Evolutionary conservation across 2,113 vertebrate genomes (phyloP), one percentile per base, ranked within the genome.

Genomic region (Calonectris borealis): DNA sequence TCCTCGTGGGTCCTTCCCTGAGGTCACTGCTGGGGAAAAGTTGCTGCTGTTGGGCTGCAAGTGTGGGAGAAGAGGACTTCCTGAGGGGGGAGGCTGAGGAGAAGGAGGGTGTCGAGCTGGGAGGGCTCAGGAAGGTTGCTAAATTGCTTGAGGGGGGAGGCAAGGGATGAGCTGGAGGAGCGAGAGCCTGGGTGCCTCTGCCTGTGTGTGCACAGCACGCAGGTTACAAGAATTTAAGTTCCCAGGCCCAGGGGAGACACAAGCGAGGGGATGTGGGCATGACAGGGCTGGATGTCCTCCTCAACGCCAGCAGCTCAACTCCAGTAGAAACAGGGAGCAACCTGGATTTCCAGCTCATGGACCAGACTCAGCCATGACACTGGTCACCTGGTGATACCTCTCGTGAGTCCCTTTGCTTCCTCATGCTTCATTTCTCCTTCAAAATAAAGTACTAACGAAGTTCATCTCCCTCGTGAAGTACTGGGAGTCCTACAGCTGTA

Each of bases 131-230:
- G 55, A 54, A 81, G 38, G 51, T 11, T 90, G 48, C 77, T 34
- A 14, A 19, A 32, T 34, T 68, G 26, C 20, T n/a, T 83, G 29
- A 79, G 13, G 0, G 3, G 3, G 32, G 7, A 54, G n/a, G 49
- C 22, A 73, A 86, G 78, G 31, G 44, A 49, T 36, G 54, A 89
- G 24, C 8, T 77, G 86, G 15, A 79, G 42, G 17, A 93, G 13
- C 0, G 0, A 76, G 48, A 58, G 38, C 21, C 29, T 24, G n/a
- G 5, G 7, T 55, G 18, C 61, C 51, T n/a, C 85, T 57, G 44
- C 16, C 34, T 69, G 22, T 31, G 2, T 24, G 31, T 61, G 51
- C 77, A 73, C 8, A 75, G 42, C 40, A 31, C 51, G 25, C 6
- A n/a, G 36, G 27, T 64, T 80, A 57, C 4, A 36, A 82, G 40